Evolutionary conservation across 1,140 invertebrate genomes (phyloP).

Genomic region (Augochlora pura): DNA sequence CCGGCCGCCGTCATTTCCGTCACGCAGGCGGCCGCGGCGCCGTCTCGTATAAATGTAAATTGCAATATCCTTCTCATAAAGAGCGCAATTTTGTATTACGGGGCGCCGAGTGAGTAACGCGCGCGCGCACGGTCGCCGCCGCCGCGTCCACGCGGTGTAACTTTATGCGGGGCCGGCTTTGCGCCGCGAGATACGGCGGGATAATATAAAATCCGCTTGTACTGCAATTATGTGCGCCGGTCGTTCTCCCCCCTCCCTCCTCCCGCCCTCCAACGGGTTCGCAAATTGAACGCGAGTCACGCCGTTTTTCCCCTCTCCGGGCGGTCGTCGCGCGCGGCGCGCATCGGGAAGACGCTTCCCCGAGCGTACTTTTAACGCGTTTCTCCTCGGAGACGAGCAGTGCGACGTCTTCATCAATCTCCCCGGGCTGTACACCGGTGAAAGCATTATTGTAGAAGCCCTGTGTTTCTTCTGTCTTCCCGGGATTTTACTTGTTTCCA

Average conservation of each 20-base stretch:
- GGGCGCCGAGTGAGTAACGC: background rate
- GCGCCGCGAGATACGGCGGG: conserved; percentile 15
- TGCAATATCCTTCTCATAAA: conserved; percentile 36
- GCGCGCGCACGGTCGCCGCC: too few relatives aligned
- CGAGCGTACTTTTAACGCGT: background rate
- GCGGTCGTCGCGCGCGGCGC: too few relatives aligned
- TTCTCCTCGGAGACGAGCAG: too few relatives aligned
- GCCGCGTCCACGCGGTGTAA: conserved; percentile 17
- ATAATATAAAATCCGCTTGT: conserved; percentile 40
- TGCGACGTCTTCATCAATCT: background rate
- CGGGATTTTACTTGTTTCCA: too few relatives aligned
- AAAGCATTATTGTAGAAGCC: too few relatives aligned
- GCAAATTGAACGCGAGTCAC: background rate
- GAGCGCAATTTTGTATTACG: conserved; percentile 27
- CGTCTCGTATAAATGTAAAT: conserved; percentile 47
- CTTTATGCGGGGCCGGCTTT: background rate
- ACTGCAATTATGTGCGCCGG: conserved; percentile 29
- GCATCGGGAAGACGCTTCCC: too few relatives aligned
- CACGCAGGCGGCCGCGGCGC: background rate
- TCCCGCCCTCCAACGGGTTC: too few relatives aligned
- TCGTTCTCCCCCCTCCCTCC: background rate
- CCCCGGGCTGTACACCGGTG: too few relatives aligned
- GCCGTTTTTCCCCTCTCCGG: too few relatives aligned
- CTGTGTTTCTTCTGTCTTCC: too few relatives aligned
- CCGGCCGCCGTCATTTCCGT: background rate